Evolutionary conservation across 2,888 invertebrate species (phyloP), one percentile per base, ranked within the genome.

Genomic region (Oscheius sp.): DNA sequence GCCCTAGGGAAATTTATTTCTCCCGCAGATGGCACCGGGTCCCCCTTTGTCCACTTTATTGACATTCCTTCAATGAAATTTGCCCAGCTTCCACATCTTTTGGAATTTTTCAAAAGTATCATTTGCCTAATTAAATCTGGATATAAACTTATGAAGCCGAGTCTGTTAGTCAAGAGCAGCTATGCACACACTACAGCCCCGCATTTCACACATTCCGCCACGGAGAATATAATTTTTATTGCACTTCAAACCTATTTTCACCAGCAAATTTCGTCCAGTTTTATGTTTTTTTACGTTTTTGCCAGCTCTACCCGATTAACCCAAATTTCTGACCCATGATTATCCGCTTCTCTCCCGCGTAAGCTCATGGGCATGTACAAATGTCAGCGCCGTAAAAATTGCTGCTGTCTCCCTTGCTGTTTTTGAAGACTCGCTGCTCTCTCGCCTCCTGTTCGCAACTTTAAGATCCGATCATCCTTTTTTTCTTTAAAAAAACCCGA

Each of bases 351-450:
- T 35, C 35, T 35, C 53, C 18, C 49, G 49, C 35, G 35, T 35
- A 35, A 35, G 35, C 35, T 35, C 35, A 9, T 9, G 35, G 35
- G 5, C 35, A 35, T 35, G 49, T 49, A 66, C 52, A 23, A 29
- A 66, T 66, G 66, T 66, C 52, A 52, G 52, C 52, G 66, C 66
- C 66, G 66, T 66, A 66, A 66, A 52, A 66, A 66, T 49, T 49
- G 66, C 49, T 66, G 66, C 66, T 52, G 66, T 66, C 66, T 9
- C 35, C 9, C 35, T 35, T 35, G 35, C 35, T 49, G 66, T 66
- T 66, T 66, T 66, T 66, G 52, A 66, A 52, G 61, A 21, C 43
- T 43, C 12, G 13, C 23, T 21, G 55, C 55, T 25, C 21, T 49
- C 21, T 21, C 29, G 21, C 43, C 45, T 23, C 41, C 46, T 46